Percentiles rank a stretch among this genome's conserved stretches.
These are phyloP conservation scores for Mantis religiosa DNA, from an alignment of 2,888 invertebrate genomes.

Conservation along the genomic window DNA sequence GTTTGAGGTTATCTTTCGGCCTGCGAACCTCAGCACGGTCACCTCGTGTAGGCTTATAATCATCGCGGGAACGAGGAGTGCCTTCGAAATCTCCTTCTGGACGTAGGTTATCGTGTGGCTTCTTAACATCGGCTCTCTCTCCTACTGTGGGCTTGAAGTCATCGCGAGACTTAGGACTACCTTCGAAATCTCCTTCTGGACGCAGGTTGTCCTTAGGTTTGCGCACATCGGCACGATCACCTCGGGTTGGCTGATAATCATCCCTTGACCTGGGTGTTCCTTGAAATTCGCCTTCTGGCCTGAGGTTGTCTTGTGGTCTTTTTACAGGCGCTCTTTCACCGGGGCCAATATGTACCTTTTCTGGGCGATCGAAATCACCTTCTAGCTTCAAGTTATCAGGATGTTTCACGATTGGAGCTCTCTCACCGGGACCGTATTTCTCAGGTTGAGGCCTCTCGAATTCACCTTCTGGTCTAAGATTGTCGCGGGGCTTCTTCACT, in stretches of 20 bases:
- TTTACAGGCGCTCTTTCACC: conserved; percentile 34
- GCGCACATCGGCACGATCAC: conserved; percentile 32
- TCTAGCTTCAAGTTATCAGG: conserved; percentile 25
- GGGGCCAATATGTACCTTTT: conserved; percentile 30
- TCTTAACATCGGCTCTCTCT: conserved; percentile 33
- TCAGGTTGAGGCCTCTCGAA: conserved; percentile 42
- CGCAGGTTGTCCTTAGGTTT: conserved; percentile 39
- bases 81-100: conserved; percentile 50
- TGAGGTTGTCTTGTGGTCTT: conserved; percentile 44
- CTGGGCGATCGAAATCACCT: conserved; percentile 31
- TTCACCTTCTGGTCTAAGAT: conserved; percentile 33
- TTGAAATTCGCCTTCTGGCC: conserved; percentile 50
- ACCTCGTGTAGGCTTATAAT: conserved; percentile 42
- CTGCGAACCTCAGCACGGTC: conserved; percentile 33
- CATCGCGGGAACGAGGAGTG: conserved; percentile 38
- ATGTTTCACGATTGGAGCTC: conserved; percentile 30
- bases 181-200: conserved; percentile 50
- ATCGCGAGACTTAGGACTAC: conserved; percentile 37
- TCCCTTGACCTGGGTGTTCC: conserved; percentile 31
- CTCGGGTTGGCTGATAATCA: conserved; percentile 26
- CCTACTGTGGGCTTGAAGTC: conserved; percentile 44
- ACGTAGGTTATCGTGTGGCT: conserved; percentile 43
- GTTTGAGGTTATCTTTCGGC: conserved; percentile 42
- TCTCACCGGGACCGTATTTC: conserved; percentile 26
- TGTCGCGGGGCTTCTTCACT: conserved; percentile 36